Percentiles rank a stretch among this genome's conserved stretches.
phyloP scores from a whole-genome alignment of 2,113 vertebrate genomes.

The Columba livia region DNA sequence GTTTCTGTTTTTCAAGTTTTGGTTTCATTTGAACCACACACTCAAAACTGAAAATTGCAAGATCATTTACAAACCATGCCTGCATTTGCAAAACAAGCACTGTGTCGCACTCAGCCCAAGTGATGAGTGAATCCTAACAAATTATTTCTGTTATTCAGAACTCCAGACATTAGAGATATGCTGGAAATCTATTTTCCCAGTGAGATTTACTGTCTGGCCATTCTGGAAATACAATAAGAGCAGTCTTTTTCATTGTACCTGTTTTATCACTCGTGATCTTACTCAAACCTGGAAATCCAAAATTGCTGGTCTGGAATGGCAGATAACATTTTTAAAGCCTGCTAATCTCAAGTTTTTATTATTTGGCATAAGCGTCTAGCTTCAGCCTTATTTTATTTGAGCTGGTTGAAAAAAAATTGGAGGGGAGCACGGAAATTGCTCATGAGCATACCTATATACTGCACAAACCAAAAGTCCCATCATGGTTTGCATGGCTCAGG shows the following conservation, averaged over 20 bases:
- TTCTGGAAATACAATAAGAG: not conserved
- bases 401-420: not conserved
- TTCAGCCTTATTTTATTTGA: not conserved
- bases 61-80: accelerated
- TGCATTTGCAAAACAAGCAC: not conserved
- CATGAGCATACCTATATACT: not conserved
- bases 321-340: constrained; percentile 6
- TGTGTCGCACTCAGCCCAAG: not conserved
- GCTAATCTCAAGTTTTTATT: constrained; percentile 10
- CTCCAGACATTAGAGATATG: not conserved
- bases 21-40: not conserved
- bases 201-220: not conserved
- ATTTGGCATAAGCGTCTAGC: not conserved
- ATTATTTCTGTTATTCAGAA: not conserved
- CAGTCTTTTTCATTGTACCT: not conserved
- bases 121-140: not conserved
- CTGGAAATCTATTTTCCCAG: not conserved
- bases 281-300: not conserved
- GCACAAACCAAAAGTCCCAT: not conserved
- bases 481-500: not conserved
- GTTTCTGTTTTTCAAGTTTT: not conserved
- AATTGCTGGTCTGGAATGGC: not conserved
- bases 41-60: not conserved
- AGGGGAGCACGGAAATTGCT: not conserved
- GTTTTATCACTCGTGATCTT: not conserved